A percentile compares a stretch with the other conserved stretches of the same genome.
These are phyloP conservation scores for Gonocerus acuteangulatus DNA, from an alignment of 2,888 invertebrate genomes.

Conservation along the genomic window DNA sequence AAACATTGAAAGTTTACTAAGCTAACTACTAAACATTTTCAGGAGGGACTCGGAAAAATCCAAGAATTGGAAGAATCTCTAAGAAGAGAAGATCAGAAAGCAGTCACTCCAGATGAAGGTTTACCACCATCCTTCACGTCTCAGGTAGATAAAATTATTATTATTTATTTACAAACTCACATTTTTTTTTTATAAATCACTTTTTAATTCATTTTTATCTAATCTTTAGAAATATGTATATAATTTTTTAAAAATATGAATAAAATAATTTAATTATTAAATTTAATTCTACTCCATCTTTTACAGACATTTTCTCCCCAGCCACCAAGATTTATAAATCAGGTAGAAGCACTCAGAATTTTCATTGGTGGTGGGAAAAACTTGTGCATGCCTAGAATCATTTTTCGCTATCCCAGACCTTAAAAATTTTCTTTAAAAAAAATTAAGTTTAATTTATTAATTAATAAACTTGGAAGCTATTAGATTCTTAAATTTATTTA, in stretches of 20 bases:
- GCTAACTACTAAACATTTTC: too few species aligned
- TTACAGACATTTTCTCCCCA: slow-evolving; percentile 22
- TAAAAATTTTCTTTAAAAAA: neutral
- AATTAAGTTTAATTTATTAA: too few species aligned
- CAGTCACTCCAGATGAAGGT: slow-evolving; percentile 66
- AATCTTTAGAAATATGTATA: neutral
- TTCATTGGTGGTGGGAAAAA: slow-evolving; percentile 24
- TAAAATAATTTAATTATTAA: too few species aligned
- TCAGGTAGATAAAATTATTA: slow-evolving; percentile 42
- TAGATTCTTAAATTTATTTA: too few species aligned
- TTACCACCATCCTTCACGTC: slow-evolving; percentile 82
- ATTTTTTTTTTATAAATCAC: neutral
- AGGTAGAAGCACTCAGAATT: slow-evolving; percentile 27
- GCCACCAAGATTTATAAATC: slow-evolving; percentile 31
- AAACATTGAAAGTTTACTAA: too few species aligned
- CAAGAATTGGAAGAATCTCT: slow-evolving; percentile 83
- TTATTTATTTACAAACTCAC: neutral
- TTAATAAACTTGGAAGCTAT: too few species aligned
- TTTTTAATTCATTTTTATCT: neutral
- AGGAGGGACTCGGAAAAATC: slow-evolving; percentile 79
- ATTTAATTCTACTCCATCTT: slow-evolving; percentile 1
- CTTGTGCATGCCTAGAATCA: neutral
- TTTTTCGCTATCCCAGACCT: neutral
- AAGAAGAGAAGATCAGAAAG: slow-evolving; percentile 59
- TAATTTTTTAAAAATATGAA: too few species aligned